A percentile compares a stretch with the other conserved stretches of the same genome.
phyloP scores from a whole-genome alignment of 2,888 invertebrate species.

The Mythimna vitellina region DNA sequence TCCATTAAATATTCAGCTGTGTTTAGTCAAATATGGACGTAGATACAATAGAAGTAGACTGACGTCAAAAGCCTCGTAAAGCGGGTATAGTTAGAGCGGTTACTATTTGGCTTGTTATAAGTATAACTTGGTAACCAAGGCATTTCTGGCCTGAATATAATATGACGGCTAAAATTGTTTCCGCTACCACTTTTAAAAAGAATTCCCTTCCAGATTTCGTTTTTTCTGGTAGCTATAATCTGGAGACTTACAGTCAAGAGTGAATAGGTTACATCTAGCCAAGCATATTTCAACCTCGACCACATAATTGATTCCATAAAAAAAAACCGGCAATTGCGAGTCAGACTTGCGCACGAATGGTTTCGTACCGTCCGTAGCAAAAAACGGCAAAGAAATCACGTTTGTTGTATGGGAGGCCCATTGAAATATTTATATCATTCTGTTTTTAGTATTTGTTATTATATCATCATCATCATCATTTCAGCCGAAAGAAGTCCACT shows the following conservation, averaged over 20 bases:
- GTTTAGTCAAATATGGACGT: constrained; percentile 39
- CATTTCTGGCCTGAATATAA: constrained; percentile 1
- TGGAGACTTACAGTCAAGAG: neutral
- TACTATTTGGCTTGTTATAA: constrained; percentile 36
- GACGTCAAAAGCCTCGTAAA: constrained; percentile 60
- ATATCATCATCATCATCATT: too few relatives aligned
- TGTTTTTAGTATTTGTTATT: too few relatives aligned
- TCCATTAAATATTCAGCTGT: constrained; percentile 54
- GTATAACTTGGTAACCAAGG: constrained; percentile 23
- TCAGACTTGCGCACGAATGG: too few relatives aligned
- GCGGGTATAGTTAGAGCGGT: constrained; percentile 17
- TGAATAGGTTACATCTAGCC: neutral
- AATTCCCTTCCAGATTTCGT: neutral
- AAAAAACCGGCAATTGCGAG: too few relatives aligned
- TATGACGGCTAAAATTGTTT: neutral
- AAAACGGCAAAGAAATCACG: too few relatives aligned
- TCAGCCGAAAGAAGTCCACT: too few relatives aligned
- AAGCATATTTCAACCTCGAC: neutral
- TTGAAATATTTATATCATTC: too few relatives aligned
- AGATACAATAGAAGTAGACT: constrained; percentile 27
- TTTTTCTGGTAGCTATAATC: neutral
- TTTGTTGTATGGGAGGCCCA: too few relatives aligned
- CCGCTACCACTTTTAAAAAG: neutral
- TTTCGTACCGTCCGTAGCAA: too few relatives aligned
- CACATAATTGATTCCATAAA: neutral